Evolutionary conservation across 1,140 invertebrate species (phyloP), one percentile per base, ranked within the genome.

Genomic region (Melitaea cinxia): DNA sequence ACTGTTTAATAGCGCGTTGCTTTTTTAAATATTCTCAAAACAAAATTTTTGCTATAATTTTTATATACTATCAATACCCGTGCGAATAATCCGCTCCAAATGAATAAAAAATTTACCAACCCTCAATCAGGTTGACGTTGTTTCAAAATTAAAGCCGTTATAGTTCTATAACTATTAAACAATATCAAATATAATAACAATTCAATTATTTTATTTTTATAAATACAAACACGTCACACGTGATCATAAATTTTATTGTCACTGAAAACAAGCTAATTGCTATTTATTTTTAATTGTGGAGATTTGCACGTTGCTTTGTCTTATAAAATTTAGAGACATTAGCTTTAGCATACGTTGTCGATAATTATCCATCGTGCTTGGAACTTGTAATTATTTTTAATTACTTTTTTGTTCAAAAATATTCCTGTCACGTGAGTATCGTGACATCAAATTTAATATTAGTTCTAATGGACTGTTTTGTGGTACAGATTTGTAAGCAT

Each of bases 351-450:
- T 21, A 10, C 15, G n/a, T 39, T 17, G 3, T 39, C 10, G 14
- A 53, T n/a, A 37, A 14, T n/a, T 14, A 7, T 33, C 30, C 33
- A 15, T 39, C 21, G 42, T 39, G 21, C 10, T 47, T 24, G 23
- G 3, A 56, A 39, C 9, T 14, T 15, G 21, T 39, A 28, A 64
- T 64, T 49, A 50, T 50, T 39, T 24, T 24, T 66, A 60, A 28
- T 33, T 47, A 60, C 47, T 33, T 35, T 54, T 60, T 47, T 63
- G 60, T 63, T 52, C 5, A n/a, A 30, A 14, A 37, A 15, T 42
- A 24, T 53, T 37, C n/a, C 0, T 53, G 3, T 58, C 50, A 30
- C 28, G 28, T 49, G 26, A 15, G 4, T 21, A 54, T 47, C 53
- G 50, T 55, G 15, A 53, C 37, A 60, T 55, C 10, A 33, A 3